Evolutionary conservation across 1,140 invertebrate species (phyloP), one percentile per base, ranked within the genome.

Genomic region (Brachionus sp.): DNA sequence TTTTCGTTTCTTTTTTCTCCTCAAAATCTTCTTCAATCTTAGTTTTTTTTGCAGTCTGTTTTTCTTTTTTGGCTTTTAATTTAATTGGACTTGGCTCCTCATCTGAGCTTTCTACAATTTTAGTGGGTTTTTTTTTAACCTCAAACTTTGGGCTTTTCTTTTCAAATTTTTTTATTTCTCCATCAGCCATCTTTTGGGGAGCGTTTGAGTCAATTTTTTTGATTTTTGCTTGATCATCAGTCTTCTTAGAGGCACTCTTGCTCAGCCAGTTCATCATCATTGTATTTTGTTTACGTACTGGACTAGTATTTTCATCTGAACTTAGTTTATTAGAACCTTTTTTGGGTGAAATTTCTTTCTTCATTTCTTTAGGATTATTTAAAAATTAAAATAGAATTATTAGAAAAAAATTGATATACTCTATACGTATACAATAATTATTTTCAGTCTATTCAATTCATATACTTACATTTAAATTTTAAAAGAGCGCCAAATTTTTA

Each of bases 21-120:
- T 35, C 29, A 19, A 57, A 50, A 53, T 57, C 50, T 37, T 25
- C 29, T 37, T 50, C 75, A 1, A 37, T 37, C 37, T 78, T 62
- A 37, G 25, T 29, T 9, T 57, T 78, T 78, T 78, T 78, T 16
- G 46, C 10, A 44, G 23, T 7, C 19, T 37, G 73, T 50, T 53
- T 78, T 62, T 78, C 77, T 62, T 84, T 87, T 84, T 82, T 84
- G 44, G 42, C 19, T 83, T 83, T 85, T 57, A 57, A 53, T 78
- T 75, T 86, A 84, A 68, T 86, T 68, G n/a, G 80, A 42, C 77
- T 86, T 84, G 80, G 84, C 46, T 84, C 82, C 75, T 84, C 84
- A 33, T 85, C 53, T 19, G 84, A 80, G 10, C 53, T 73, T 53
- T 83, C 84, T 1, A 25, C 46, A 3, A 85, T 68, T 83, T 84